Percentiles rank a stretch among this genome's conserved stretches.
phyloP scores from a whole-genome alignment of 2,888 invertebrate genomes.

The Apomyelois bistriatella region DNA sequence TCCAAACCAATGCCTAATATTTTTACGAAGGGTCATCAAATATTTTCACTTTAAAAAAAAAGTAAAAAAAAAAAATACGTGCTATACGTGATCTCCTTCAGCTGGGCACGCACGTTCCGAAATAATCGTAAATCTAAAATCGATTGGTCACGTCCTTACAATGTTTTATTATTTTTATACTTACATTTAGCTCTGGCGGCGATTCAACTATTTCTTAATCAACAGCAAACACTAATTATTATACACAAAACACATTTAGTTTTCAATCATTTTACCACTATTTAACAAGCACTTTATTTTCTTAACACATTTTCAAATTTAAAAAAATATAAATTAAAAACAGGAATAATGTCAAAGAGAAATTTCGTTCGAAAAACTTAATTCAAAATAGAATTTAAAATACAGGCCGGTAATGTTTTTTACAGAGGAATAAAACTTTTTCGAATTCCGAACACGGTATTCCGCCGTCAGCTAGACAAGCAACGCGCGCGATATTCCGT shows the following conservation, averaged over 20 bases:
- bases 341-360: background rate
- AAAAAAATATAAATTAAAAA: background rate
- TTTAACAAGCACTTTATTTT: background rate
- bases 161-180: conserved; percentile 13
- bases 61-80: background rate
- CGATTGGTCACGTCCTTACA: conserved; percentile 10
- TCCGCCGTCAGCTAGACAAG: conserved; percentile 13
- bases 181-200: conserved; percentile 25
- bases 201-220: conserved; percentile 33
- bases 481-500: conserved; percentile 15
- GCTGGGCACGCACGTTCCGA: conserved; percentile 1
- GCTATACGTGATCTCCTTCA: background rate
- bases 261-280: conserved; percentile 13
- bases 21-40: background rate
- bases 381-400: background rate
- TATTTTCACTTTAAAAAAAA: background rate
- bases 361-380: background rate
- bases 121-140: conserved; percentile 12
- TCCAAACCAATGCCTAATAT: background rate
- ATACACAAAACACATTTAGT: conserved; percentile 22
- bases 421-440: conserved; percentile 10
- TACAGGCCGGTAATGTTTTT: background rate
- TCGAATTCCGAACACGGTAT: conserved; percentile 14
- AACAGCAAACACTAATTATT: conserved; percentile 18
- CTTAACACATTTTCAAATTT: background rate